Conservation (phyloP, 35 echinoderm and acorn worm species). For the Antedon bifida region DNA sequence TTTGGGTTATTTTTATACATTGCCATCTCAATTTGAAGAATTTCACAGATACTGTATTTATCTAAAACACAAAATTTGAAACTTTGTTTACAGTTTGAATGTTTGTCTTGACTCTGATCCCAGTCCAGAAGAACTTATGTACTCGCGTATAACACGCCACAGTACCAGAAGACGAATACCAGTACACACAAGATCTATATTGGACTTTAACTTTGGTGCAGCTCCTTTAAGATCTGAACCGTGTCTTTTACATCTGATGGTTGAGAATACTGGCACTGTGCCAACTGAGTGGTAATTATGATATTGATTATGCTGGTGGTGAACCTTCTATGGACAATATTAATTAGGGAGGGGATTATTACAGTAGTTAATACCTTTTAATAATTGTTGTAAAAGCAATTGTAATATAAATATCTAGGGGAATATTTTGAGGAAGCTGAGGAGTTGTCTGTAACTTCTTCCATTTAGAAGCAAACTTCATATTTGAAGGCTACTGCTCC, state of each 20-base stretch:
- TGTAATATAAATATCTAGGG: too few species aligned
- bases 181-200: constrained; percentile 49
- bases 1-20: too few species aligned
- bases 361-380: too few species aligned
- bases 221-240: constrained; percentile 40
- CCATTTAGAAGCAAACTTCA: too few species aligned
- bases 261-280: constrained; percentile 89
- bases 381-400: too few species aligned
- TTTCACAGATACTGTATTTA: too few species aligned
- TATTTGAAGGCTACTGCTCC: too few species aligned
- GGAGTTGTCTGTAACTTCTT: too few species aligned
- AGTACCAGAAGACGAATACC: constrained; percentile 55
- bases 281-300: constrained; percentile 61
- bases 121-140: constrained; percentile 63
- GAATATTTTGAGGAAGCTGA: too few species aligned
- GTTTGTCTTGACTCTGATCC: constrained; percentile 67
- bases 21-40: too few species aligned
- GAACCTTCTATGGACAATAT: neutral
- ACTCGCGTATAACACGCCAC: constrained; percentile 46
- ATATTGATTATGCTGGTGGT: neutral
- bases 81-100: constrained; percentile 43
- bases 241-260: constrained; percentile 79
- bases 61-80: too few species aligned
- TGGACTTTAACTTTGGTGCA: constrained; percentile 96
- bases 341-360: too few species aligned